phyloP scores from a whole-genome alignment of 2,113 vertebrate species.

The Sapajus apella region DNA sequence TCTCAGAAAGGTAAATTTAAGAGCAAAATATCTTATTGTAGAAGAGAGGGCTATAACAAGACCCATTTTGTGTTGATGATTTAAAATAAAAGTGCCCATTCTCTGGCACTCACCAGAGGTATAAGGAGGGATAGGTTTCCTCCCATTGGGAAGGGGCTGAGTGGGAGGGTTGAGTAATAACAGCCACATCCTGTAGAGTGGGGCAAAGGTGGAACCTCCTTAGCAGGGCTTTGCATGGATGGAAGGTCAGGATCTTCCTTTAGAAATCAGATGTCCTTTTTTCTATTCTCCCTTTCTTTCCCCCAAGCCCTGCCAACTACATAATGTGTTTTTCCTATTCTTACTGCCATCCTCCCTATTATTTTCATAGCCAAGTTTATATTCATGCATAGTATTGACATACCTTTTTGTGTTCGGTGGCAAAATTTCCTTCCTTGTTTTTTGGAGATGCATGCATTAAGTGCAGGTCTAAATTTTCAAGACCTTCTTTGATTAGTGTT shows the following conservation, averaged over 20 bases:
- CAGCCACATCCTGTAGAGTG: rapidly evolving
- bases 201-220: neutral
- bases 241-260: neutral
- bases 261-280: neutral
- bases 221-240: neutral
- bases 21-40: neutral
- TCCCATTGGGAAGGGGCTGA: neutral
- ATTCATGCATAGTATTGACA: no score
- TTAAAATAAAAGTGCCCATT: neutral
- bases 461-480: neutral
- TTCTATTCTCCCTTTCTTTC: no score
- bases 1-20: neutral
- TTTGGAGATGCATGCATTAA: neutral
- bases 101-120: neutral
- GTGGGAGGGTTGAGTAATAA: rapidly evolving
- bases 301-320: rapidly evolving
- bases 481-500: conserved; percentile 54
- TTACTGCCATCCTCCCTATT: neutral
- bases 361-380: neutral
- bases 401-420: neutral
- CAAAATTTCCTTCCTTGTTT: neutral
- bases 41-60: neutral
- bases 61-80: neutral
- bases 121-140: neutral
- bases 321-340: neutral